phyloP scores from a whole-genome alignment of 1,140 invertebrate species.

The Drosophila insularis region DNA sequence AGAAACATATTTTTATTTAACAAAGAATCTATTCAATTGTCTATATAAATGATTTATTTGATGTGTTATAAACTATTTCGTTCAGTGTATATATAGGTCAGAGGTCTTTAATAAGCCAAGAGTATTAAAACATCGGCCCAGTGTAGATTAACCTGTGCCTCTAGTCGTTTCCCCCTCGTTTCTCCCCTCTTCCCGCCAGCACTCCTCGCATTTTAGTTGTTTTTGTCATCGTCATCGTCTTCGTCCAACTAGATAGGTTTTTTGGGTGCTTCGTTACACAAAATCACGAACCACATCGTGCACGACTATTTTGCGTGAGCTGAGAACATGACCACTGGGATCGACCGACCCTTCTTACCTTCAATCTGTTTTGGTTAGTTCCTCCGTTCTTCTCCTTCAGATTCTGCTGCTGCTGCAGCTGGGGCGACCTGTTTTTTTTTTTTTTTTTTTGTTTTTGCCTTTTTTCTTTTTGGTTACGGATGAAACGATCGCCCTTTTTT shows the following conservation, averaged over 20 bases:
- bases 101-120: not conserved
- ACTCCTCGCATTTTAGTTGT: conserved; percentile 25
- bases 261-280: conserved; percentile 80
- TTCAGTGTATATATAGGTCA: not conserved
- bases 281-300: conserved; percentile 82
- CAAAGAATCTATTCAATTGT: no score
- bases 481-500: conserved; percentile 6
- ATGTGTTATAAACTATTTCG: no score
- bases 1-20: no score
- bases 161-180: not conserved
- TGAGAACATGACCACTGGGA: conserved; percentile 79
- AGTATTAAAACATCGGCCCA: not conserved
- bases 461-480: not conserved
- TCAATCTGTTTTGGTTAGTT: conserved; percentile 23
- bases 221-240: conserved; percentile 23
- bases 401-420: conserved; percentile 27
- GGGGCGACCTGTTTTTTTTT: conserved; percentile 9
- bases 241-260: conserved; percentile 60
- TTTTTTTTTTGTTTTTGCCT: no score
- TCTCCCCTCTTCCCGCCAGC: no score
- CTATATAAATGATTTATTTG: no score
- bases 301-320: conserved; percentile 83
- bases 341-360: conserved; percentile 23
- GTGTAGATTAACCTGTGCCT: not conserved
- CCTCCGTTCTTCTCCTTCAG: not conserved